These are phyloP conservation scores for Drosophila tani DNA, from an alignment of 1,140 invertebrate species.

Conservation along the genomic window DNA sequence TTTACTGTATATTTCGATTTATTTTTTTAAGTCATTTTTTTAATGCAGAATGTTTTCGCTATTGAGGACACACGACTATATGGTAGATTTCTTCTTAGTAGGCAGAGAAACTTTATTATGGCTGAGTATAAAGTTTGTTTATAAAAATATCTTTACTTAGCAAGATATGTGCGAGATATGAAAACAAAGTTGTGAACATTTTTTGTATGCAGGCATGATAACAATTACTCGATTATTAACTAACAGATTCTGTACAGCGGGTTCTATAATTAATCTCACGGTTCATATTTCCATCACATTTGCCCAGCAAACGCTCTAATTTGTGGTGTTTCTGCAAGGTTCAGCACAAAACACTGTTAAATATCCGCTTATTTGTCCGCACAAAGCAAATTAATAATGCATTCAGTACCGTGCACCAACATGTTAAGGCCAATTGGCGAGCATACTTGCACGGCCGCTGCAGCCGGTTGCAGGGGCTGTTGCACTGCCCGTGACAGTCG, in stretches of 20 bases:
- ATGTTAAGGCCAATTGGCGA: constrained; percentile 20
- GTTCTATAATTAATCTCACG: neutral
- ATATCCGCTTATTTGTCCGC: constrained; percentile 19
- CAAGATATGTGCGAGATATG: neutral
- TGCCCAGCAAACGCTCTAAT: neutral
- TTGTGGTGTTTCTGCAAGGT: neutral
- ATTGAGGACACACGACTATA: no score
- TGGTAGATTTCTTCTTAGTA: no score
- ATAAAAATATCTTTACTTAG: neutral
- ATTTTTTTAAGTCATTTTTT: no score
- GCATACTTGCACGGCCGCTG: constrained; percentile 15
- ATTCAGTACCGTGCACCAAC: constrained; percentile 17
- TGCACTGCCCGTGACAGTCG: constrained; percentile 43
- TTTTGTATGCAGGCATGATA: neutral
- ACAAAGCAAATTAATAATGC: constrained; percentile 32
- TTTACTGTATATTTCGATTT: no score
- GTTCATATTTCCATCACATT: neutral
- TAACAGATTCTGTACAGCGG: neutral
- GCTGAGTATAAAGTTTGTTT: neutral
- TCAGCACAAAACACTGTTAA: constrained; percentile 20
- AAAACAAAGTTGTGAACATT: neutral
- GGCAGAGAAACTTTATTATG: no score
- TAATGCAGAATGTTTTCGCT: no score
- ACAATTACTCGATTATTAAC: neutral
- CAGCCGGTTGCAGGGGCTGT: constrained; percentile 2